A percentile compares a stretch with the other conserved stretches of the same genome.
Evolutionary conservation across 1,140 invertebrate genomes (phyloP).

Genomic region (Parapsyche elsis): DNA sequence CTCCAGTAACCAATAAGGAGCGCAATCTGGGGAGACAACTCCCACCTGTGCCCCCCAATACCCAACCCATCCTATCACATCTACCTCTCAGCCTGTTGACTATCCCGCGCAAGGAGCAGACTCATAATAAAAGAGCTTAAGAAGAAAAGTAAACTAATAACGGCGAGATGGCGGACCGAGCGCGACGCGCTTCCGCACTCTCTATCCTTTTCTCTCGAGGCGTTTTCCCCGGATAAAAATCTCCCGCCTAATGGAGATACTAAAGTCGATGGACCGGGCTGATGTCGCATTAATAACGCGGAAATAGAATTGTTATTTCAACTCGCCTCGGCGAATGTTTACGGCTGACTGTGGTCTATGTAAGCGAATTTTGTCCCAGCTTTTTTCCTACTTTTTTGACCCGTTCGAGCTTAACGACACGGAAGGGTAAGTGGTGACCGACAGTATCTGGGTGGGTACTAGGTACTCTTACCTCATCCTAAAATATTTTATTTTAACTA

Average conservation of each 20-base stretch:
- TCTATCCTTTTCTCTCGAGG: background rate
- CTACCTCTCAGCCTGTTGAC: constrained; percentile 40
- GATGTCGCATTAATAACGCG: constrained; percentile 49
- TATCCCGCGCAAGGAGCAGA: constrained; percentile 23
- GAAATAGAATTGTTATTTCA: constrained; percentile 43
- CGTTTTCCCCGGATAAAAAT: background rate
- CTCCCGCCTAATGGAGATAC: constrained; percentile 26
- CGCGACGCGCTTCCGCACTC: background rate
- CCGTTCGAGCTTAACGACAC: background rate
- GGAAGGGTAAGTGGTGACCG: constrained; percentile 1
- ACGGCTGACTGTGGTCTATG: background rate
- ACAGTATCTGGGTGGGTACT: too few species aligned
- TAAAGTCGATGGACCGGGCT: constrained; percentile 37
- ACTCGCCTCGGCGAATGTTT: constrained; percentile 22
- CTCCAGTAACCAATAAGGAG: too few species aligned
- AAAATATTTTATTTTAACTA: too few species aligned
- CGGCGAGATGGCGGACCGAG: constrained; percentile 34
- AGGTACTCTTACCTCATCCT: too few species aligned
- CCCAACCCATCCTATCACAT: background rate
- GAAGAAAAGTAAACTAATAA: constrained; percentile 55
- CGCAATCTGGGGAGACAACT: too few species aligned
- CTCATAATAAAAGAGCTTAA: constrained; percentile 54
- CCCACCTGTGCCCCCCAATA: background rate
- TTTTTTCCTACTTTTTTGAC: background rate
- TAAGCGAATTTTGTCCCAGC: constrained; percentile 6